Base-by-base conservation (phyloP, 2,797 vertebrate species). In the Hydrophis major region DNA sequence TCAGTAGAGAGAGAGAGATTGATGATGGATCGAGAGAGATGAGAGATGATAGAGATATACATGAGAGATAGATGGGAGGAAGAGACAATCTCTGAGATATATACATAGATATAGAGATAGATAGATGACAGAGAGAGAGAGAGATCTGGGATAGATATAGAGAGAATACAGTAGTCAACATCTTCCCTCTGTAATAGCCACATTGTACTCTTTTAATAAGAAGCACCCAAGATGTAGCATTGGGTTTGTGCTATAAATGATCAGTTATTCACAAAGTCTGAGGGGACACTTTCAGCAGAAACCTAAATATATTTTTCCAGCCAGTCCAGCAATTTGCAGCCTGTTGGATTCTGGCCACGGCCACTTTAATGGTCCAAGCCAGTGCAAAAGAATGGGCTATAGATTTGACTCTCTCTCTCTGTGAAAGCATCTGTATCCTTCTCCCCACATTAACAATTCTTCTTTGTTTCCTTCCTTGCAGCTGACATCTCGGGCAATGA, bases 401-500 rank as follows among this genome's bases (percentile, higher is more conserved):
- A 87, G 22, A 55, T 10, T 7, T 14, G 1, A 32, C 37, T 10
- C 37, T 18, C 28, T 18, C 28, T 2, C 4, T 1, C 28, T 0
- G 2, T 1, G 4, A 27, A 56, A 18, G 55, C 32, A 10, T 61
- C 16, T 55, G 32, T 37, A 1, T 37, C 56, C 28, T 28, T 37
- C 20, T 4, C 22, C 10, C 63, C 89, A 2, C 1, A 37, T 60
- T 93, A 86, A 96, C 92, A 92, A 7, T 60, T 13, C n/a, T 0
- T 2, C 55, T 47, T 2, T 74, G 92, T 83, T 27, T 89, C 32
- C 32, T 50, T 47, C 0, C 88, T 59, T 87, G 87, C 94, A 97
- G 96, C 47, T 96, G 95, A 94, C 90, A 14, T 92, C 37, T 56
- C 20, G 25, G 50, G 60, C 14, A 32, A 22, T 11, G 93, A 95